phyloP scores from a whole-genome alignment of 2,113 vertebrate species.

The Cariama cristata region DNA sequence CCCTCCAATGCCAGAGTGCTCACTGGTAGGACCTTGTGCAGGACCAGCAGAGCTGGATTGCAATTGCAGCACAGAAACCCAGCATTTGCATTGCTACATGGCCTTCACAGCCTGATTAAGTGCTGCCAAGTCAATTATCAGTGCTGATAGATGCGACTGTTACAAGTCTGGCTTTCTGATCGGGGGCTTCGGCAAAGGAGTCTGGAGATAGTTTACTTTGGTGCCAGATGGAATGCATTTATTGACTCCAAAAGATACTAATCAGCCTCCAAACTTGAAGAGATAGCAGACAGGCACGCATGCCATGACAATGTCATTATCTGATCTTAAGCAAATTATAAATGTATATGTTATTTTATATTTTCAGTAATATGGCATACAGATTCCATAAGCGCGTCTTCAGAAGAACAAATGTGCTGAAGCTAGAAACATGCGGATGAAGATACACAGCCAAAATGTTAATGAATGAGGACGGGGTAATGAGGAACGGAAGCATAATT shows the following conservation, averaged over 20 bases:
- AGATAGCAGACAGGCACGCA: neutral
- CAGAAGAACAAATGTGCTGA: neutral
- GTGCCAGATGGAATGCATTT: neutral
- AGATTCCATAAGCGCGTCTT: neutral
- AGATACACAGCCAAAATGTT: neutral
- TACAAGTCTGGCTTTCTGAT: neutral
- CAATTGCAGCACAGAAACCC: neutral
- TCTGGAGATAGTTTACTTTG: neutral
- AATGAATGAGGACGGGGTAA: neutral
- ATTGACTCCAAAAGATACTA: neutral
- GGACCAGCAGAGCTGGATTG: neutral
- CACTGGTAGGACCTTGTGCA: neutral
- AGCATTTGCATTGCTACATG: accelerated
- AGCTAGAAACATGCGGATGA: neutral
- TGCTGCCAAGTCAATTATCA: neutral
- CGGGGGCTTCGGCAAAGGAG: neutral
- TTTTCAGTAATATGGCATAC: neutral
- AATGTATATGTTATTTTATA: neutral
- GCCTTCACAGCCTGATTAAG: neutral
- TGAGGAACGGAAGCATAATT: neutral
- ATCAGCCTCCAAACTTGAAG: neutral
- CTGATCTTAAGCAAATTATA: neutral
- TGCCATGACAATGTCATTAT: neutral
- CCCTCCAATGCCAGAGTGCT: neutral
- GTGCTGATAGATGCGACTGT: neutral